Evolutionary conservation across 2,113 vertebrate species (phyloP).

Genomic region (Chaenocephalus aceratus): DNA sequence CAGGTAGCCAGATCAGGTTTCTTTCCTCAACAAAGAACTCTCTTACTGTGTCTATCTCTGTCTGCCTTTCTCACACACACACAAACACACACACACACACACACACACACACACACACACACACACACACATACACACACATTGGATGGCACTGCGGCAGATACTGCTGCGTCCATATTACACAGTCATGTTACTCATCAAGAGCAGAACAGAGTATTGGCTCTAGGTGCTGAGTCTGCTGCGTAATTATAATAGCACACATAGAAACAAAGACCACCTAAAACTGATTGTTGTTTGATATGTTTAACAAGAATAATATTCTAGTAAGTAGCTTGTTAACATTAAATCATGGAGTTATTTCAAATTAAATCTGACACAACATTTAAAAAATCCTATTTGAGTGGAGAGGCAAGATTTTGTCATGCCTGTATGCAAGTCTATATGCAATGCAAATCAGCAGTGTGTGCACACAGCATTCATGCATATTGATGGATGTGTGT

Average conservation of each 20-base stretch:
- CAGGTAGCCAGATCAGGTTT: conserved; percentile 16
- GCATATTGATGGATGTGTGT: conserved; percentile 28
- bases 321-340: background rate
- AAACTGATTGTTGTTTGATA: background rate
- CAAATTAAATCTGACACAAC: background rate
- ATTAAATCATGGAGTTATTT: background rate
- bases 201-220: background rate
- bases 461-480: conserved; percentile 60
- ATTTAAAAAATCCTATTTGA: background rate
- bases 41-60: background rate
- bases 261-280: background rate
- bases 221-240: background rate
- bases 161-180: background rate
- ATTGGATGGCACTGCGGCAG: background rate
- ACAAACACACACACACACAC: no score
- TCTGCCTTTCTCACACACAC: background rate
- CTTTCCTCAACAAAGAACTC: conserved; percentile 18
- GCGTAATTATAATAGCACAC: background rate
- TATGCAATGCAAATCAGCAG: conserved; percentile 32
- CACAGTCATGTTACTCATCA: conserved; percentile 8
- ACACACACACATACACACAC: background rate
- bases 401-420: background rate
- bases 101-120: no score
- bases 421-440: conserved; percentile 17
- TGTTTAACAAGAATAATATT: background rate